Evolutionary conservation across 1,140 invertebrate species (phyloP).

Genomic region (Halesus radiatus): DNA sequence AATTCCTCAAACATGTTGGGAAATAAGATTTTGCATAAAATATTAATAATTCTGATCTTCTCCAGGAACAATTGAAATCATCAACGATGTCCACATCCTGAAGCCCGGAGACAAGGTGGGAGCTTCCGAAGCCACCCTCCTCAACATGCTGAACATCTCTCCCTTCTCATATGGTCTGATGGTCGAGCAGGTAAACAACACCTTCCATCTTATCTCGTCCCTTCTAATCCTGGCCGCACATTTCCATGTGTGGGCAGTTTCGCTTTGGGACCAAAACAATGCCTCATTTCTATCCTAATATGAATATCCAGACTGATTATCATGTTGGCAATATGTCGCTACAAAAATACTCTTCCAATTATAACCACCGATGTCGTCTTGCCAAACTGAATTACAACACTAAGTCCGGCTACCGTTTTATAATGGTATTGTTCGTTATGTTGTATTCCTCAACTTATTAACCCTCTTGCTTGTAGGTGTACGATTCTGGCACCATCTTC

Average conservation of each 20-base stretch:
- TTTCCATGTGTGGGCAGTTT: conserved; percentile 32
- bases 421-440: too few relatives aligned
- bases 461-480: conserved; percentile 75
- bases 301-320: conserved; percentile 50
- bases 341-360: neutral
- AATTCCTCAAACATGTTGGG: too few relatives aligned
- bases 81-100: conserved; percentile 97
- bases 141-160: conserved; percentile 99
- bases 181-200: conserved; percentile 79
- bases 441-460: neutral
- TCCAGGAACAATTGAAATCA: conserved; percentile 97
- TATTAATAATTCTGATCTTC: neutral
- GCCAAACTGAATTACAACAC: too few relatives aligned
- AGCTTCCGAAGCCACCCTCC: conserved; percentile 96
- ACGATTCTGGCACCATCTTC: conserved; percentile 98
- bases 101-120: conserved; percentile 98
- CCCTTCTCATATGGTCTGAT: conserved; percentile 98
- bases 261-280: conserved; percentile 63
- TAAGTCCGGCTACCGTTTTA: too few relatives aligned
- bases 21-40: too few relatives aligned
- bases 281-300: conserved; percentile 65
- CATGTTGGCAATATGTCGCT: conserved; percentile 46
- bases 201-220: conserved; percentile 6
- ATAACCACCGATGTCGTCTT: too few relatives aligned
- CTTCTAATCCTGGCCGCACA: conserved; percentile 45